Percentiles rank a stretch among this genome's conserved stretches.
phyloP scores from a whole-genome alignment of 2,888 invertebrate genomes.

The Epistrophella euchroma region DNA sequence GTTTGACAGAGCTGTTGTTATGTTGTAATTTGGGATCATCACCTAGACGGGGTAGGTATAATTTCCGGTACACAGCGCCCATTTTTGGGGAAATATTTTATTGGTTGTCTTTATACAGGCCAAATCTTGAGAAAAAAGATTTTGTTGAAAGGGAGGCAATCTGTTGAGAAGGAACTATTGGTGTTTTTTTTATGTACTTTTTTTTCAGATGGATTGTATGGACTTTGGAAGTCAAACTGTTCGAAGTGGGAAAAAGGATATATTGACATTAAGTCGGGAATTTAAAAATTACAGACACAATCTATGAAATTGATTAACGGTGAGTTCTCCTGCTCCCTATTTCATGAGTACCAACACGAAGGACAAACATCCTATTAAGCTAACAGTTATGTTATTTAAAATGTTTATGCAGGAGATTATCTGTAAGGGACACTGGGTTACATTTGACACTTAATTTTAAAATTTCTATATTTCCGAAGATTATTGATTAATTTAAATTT shows the following conservation, averaged over 20 bases:
- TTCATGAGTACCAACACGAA: too few relatives aligned
- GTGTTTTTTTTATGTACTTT: background rate
- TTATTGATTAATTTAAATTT: too few relatives aligned
- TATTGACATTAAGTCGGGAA: background rate
- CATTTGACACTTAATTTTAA: too few relatives aligned
- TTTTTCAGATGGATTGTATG: background rate
- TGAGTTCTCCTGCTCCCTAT: too few relatives aligned
- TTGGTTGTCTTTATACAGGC: constrained; percentile 44
- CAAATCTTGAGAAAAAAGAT: background rate
- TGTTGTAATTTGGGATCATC: constrained; percentile 74
- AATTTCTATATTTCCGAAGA: too few relatives aligned
- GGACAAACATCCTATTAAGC: too few relatives aligned
- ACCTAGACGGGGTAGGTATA: constrained; percentile 57
- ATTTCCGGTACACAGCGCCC: constrained; percentile 51
- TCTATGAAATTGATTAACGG: too few relatives aligned
- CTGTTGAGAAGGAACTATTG: background rate
- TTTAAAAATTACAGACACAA: background rate
- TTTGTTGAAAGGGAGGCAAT: background rate
- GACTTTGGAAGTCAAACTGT: background rate
- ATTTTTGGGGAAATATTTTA: constrained; percentile 47
- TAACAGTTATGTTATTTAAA: too few relatives aligned
- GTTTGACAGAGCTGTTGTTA: constrained; percentile 59
- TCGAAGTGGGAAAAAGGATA: background rate
- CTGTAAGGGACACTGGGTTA: too few relatives aligned
- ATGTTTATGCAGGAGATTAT: too few relatives aligned